Evolutionary conservation across 2,113 vertebrate species (phyloP).

Genomic region (Anas platyrhynchos): DNA sequence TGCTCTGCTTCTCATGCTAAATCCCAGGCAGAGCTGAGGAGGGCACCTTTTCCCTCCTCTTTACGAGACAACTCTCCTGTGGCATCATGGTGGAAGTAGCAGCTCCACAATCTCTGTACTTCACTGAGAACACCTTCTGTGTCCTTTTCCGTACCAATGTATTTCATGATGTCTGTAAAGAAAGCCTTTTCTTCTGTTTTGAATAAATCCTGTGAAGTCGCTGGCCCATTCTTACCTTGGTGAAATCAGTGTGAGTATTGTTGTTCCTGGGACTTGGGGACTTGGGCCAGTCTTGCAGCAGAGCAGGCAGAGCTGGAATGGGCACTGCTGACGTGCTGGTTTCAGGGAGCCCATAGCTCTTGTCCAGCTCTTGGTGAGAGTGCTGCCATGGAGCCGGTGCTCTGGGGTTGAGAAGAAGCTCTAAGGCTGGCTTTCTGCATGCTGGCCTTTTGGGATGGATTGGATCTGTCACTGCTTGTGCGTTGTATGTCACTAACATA

Average conservation of each 20-base stretch:
- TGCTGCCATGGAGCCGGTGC: rapidly evolving
- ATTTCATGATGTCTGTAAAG: slow-evolving; percentile 4
- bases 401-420: neutral
- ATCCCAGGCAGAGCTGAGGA: neutral
- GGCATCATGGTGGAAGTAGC: neutral
- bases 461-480: neutral
- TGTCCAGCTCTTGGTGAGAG: neutral
- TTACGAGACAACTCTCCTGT: neutral
- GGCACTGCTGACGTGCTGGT: rapidly evolving
- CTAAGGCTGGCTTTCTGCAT: neutral
- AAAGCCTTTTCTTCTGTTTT: slow-evolving; percentile 15
- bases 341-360: neutral
- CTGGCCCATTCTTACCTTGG: neutral
- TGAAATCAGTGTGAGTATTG: neutral
- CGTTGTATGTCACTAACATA: no score
- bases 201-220: slow-evolving; percentile 47
- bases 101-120: neutral
- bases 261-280: rapidly evolving
- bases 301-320: neutral
- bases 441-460: neutral
- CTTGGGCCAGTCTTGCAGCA: neutral
- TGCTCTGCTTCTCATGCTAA: neutral
- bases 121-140: neutral
- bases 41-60: neutral
- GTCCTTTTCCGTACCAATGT: neutral